Conservation (phyloP, 2,888 invertebrate species). For the Theodoxus fluviatilis region DNA sequence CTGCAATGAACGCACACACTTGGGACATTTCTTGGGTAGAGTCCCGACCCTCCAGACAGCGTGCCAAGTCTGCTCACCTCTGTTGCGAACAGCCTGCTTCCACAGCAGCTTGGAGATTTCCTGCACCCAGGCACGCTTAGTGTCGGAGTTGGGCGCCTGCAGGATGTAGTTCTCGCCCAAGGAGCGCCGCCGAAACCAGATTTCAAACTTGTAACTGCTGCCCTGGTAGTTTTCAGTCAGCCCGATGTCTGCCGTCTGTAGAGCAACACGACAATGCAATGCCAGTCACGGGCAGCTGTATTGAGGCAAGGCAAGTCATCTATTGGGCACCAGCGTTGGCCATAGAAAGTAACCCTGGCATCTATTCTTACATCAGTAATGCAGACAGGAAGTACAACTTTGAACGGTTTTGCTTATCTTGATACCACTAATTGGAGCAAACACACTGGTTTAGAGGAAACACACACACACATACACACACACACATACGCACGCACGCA, state of each 20-base stretch:
- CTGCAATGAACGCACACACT: too few species aligned
- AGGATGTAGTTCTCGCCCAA: constrained; percentile 80
- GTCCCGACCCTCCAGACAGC: neutral
- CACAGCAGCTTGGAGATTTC: constrained; percentile 89
- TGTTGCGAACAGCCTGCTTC: constrained; percentile 92
- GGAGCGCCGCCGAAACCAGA: constrained; percentile 90
- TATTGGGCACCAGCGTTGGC: too few species aligned
- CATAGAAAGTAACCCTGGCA: too few species aligned
- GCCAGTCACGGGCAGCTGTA: too few species aligned
- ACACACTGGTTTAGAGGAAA: too few species aligned
- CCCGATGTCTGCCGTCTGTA: constrained; percentile 84
- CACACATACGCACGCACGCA: too few species aligned
- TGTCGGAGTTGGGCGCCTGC: constrained; percentile 86
- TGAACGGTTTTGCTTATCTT: too few species aligned
- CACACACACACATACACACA: too few species aligned
- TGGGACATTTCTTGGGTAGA: neutral
- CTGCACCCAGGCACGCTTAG: constrained; percentile 87
- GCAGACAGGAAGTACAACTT: too few species aligned
- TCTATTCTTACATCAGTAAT: too few species aligned
- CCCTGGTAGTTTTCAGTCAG: constrained; percentile 90
- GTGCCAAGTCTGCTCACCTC: constrained; percentile 72
- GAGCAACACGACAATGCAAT: neutral
- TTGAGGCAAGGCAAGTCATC: too few species aligned
- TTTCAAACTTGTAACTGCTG: constrained; percentile 86
- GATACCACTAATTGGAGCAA: too few species aligned